Evolutionary conservation across 1,140 invertebrate species (phyloP), one percentile per base, ranked within the genome.

Genomic region (Conus ventricosus): DNA sequence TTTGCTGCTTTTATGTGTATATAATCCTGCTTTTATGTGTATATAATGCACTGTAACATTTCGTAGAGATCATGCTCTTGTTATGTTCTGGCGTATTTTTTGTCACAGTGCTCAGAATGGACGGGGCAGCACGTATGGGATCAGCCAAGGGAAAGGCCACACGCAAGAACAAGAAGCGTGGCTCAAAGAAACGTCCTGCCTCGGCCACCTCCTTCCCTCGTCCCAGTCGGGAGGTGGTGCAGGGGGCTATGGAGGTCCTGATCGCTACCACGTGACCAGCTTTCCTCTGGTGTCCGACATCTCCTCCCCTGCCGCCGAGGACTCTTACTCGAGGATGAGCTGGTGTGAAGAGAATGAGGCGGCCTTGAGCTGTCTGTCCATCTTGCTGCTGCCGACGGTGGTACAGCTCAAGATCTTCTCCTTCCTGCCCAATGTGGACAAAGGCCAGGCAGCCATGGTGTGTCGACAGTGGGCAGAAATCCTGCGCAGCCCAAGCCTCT

Each of bases 361-460:
- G 23, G n/a, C 84, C n/a, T 23, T 15, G 39, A 27, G 55, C n/a
- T 67, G 55, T n/a, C 94, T 95, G 87, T 92, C 93, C 53, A 94
- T 95, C 87, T 86, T 92, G 23, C 83, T 87, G n/a, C 87, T 95
- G 20, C 94, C 94, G 15, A 86, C 90, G 63, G 91, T 93, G 57
- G 94, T 92, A 85, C 92, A 94, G 89, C 84, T 94, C 17, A 94
- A 93, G 78, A 90, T 95, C 53, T 95, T 95, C 84, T 90, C 91
- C 8, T 94, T 91, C 63, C 87, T 95, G 17, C 89, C 83, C 25
- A 89, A 91, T n/a, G 84, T 90, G 67, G 92, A 94, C 39, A 93
- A 94, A 85, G 94, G 93, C 11, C 82, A 84, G 55, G 67, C 87
- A 80, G 85, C 90, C 25, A 81, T 86, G 51, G 93, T 95, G 0